Conservation (phyloP, 2,797 vertebrate species). For the Acanthiza pusilla region DNA sequence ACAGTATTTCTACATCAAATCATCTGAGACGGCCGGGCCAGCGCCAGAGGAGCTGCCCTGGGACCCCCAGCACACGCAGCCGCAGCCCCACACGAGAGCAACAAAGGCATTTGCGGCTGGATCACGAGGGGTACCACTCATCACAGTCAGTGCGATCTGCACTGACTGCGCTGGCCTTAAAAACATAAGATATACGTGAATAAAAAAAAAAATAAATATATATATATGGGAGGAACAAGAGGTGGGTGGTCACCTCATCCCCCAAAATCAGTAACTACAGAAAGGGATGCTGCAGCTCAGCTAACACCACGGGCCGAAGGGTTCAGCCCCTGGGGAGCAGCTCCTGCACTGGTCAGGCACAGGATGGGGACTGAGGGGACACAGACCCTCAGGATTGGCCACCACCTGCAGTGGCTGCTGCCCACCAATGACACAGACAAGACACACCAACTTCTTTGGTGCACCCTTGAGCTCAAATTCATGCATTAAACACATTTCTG, state of each 20-base stretch:
- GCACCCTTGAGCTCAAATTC: neutral
- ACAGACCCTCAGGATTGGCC: rapidly evolving
- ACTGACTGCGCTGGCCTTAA: neutral
- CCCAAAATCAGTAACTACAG: rapidly evolving
- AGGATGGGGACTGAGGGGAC: neutral
- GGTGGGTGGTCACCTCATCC: rapidly evolving
- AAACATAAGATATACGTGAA: neutral
- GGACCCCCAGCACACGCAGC: neutral
- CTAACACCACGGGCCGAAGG: rapidly evolving
- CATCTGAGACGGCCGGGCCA: neutral
- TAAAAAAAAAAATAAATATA: too few species aligned
- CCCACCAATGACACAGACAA: rapidly evolving
- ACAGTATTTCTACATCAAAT: slow-evolving; percentile 5
- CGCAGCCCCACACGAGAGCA: neutral
- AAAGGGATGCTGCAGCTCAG: neutral
- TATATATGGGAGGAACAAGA: neutral
- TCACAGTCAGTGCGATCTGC: rapidly evolving
- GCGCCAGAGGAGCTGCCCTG: neutral
- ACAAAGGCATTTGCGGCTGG: neutral
- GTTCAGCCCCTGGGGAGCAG: neutral
- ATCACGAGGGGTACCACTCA: neutral
- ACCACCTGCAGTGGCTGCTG: rapidly evolving
- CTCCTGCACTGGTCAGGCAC: neutral
- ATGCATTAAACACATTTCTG: neutral
- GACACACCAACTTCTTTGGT: rapidly evolving